Evolutionary conservation across 2,113 vertebrate species (phyloP), one percentile per base, ranked within the genome.

Genomic region (Fregata magnificens): DNA sequence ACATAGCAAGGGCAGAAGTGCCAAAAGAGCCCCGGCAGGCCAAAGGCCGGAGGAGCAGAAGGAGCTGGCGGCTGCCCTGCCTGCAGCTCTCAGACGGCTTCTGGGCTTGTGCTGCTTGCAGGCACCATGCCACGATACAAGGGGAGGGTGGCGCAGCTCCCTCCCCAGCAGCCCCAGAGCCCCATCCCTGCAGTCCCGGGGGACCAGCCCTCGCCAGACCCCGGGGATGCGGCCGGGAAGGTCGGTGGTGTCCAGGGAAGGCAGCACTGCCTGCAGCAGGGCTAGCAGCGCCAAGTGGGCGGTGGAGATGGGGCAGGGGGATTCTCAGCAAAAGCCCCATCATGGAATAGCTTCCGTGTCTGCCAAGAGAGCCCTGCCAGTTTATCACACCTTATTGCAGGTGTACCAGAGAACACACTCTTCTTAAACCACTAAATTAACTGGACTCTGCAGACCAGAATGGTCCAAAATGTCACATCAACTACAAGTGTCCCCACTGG

Each of bases 191-290:
- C 21, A 11, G 32, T 19, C 21, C 38, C 3, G 2, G 25, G 62
- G 62, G 15, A 53, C 49, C 29, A 42, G 31, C 56, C 31, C 45
- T 24, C 2, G 2, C 44, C 66, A 50, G 66, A 28, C 14, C 24
- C 36, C 2, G 3, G 63, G 45, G 26, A 44, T 1, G 5, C 0
- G 10, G 42, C 42, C 17, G 2, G 25, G 70, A 28, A 22, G n/a
- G 61, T 34, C 4, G 2, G 28, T 26, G 49, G 49, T 65, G 70
- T 4, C 29, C 1, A 1, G 62, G 50, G 19, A 10, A 22, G 50
- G 61, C 26, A 56, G 52, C 9, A 3, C 9, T 14, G 49, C 29
- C 59, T 22, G 52, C 50, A 16, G 49, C 5, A 2, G 40, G 42
- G 83, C 72, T 42, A 52, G 61, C 59, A 47, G 40, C 0, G 1